A percentile compares a stretch with the other conserved stretches of the same genome.
Evolutionary conservation across 2,797 vertebrate genomes (phyloP).

Genomic region (Falco cherrug): DNA sequence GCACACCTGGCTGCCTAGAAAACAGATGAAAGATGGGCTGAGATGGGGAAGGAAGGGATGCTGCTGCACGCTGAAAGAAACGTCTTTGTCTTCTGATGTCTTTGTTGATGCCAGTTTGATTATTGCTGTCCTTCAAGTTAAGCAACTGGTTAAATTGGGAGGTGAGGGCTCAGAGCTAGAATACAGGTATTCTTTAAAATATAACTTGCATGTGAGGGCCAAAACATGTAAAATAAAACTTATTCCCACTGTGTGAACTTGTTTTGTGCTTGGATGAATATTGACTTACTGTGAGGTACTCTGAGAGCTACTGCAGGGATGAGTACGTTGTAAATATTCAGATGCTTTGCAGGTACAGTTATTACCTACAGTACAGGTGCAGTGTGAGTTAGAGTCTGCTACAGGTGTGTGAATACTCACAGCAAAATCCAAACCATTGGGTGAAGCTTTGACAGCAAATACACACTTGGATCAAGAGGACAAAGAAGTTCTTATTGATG

Average conservation of each 20-base stretch:
- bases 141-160: neutral
- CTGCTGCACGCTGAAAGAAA: neutral
- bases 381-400: neutral
- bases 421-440: fast-evolving
- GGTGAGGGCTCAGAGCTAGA: neutral
- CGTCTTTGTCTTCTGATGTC: neutral
- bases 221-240: neutral
- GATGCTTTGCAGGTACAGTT: neutral
- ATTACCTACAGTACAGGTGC: neutral
- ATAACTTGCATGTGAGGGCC: neutral
- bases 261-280: neutral
- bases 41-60: neutral
- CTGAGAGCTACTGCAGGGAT: neutral
- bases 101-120: neutral
- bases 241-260: neutral
- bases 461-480: neutral
- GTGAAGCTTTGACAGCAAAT: neutral
- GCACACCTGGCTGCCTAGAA: neutral
- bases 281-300: neutral
- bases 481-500: neutral
- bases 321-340: fast-evolving
- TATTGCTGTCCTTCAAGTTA: neutral
- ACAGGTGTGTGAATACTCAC: neutral
- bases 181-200: neutral
- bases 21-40: neutral